These are phyloP conservation scores for Xenopus borealis DNA, from an alignment of 2,113 vertebrate genomes.

Conservation along the genomic window DNA sequence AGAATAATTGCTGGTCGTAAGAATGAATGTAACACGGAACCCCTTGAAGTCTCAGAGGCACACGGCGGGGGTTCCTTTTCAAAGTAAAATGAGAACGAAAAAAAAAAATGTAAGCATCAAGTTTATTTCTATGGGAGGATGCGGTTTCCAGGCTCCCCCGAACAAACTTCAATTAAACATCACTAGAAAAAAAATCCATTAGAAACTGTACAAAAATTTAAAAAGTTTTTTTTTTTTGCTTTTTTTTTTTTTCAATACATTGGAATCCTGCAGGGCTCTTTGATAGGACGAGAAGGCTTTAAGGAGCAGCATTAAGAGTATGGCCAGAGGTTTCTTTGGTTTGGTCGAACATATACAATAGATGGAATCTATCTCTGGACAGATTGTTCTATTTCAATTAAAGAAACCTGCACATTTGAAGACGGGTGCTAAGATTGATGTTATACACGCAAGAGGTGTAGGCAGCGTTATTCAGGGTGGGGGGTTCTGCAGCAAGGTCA, in stretches of 20 bases:
- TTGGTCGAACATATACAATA: constrained; percentile 81
- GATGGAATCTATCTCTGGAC: constrained; percentile 80
- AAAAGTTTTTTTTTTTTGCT: constrained; percentile 45
- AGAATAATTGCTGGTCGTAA: constrained; percentile 99
- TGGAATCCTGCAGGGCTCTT: constrained; percentile 83
- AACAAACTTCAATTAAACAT: constrained; percentile 82
- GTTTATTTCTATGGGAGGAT: constrained; percentile 69
- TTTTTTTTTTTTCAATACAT: constrained; percentile 52
- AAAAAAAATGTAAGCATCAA: constrained; percentile 74
- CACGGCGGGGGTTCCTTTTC: constrained; percentile 82
- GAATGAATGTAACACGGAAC: constrained; percentile 92
- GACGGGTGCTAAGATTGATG: constrained; percentile 59
- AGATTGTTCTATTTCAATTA: constrained; percentile 48
- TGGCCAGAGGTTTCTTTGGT: constrained; percentile 99
- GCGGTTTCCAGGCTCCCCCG: constrained; percentile 63
- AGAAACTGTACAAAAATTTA: constrained; percentile 90
- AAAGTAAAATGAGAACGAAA: constrained; percentile 61
- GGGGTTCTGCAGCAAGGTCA: too few relatives aligned
- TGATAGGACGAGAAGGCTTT: constrained; percentile 95
- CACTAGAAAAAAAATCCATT: constrained; percentile 88
- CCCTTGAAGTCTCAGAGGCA: constrained; percentile 97
- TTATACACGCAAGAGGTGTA: constrained; percentile 53
- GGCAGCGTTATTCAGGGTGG: too few relatives aligned
- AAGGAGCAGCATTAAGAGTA: constrained; percentile 90
- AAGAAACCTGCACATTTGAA: constrained; percentile 62